Evolutionary conservation across 2,113 vertebrate genomes (phyloP).

Genomic region (Enhydra lutris): DNA sequence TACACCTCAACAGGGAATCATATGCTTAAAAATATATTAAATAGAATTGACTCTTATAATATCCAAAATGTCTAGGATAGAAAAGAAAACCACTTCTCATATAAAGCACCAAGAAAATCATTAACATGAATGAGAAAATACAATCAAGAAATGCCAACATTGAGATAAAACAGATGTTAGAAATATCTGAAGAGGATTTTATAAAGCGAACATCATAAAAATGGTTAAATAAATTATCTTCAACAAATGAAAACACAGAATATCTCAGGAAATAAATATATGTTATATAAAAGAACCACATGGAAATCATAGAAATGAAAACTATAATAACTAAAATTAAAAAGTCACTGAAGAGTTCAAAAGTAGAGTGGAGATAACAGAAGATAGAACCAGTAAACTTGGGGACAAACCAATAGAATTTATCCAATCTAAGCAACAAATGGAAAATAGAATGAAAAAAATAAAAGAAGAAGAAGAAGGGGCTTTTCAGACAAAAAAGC

Average conservation of each 20-base stretch:
- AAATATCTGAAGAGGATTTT: slow-evolving; percentile 3
- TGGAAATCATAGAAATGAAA: slow-evolving; percentile 11
- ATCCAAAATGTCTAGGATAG: neutral
- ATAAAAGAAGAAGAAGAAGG: neutral
- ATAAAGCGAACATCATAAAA: neutral
- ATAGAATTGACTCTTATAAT: neutral
- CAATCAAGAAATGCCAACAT: neutral
- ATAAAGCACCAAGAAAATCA: neutral
- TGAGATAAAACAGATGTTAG: neutral
- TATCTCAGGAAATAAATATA: neutral
- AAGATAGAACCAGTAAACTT: neutral
- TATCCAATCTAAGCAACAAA: neutral
- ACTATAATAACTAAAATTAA: neutral
- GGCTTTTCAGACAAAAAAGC: neutral
- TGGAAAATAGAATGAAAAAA: neutral
- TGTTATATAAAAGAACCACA: neutral
- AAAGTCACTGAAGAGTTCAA: neutral
- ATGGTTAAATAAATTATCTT: neutral
- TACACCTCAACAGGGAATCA: neutral
- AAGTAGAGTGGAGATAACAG: neutral
- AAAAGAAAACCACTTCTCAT: neutral
- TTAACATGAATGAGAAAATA: neutral
- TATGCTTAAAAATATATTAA: neutral
- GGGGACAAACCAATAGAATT: neutral
- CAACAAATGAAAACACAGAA: neutral